phyloP scores from a whole-genome alignment of 2,113 vertebrate genomes.

The Oenanthe oenanthe region DNA sequence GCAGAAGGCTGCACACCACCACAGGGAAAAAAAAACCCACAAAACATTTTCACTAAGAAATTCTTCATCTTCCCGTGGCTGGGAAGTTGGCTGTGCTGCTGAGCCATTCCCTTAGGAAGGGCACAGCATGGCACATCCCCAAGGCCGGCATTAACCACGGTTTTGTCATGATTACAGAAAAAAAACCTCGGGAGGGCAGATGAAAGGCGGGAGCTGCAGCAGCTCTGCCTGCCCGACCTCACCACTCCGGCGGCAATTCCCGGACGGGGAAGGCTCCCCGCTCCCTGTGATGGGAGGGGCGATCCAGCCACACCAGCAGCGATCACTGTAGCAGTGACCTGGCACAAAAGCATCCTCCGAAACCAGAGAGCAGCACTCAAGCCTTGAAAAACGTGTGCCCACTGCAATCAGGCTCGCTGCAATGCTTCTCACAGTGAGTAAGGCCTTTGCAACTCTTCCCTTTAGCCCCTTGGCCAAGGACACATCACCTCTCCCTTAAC shows the following conservation, averaged over 20 bases:
- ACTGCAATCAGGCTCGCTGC: background rate
- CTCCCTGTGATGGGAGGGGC: background rate
- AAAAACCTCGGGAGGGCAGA: background rate
- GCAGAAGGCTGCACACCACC: background rate
- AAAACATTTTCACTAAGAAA: background rate
- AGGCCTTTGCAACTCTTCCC: background rate
- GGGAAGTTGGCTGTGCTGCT: background rate
- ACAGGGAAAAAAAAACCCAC: background rate
- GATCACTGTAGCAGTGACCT: slow-evolving; percentile 32
- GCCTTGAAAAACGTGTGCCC: background rate
- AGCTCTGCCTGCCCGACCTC: background rate
- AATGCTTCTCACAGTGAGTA: background rate
- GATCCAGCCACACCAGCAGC: background rate
- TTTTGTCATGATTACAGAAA: background rate
- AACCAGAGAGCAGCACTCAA: background rate
- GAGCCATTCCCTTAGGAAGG: background rate
- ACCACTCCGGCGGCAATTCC: accelerated
- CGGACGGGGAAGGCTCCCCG: accelerated
- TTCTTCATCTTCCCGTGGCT: background rate
- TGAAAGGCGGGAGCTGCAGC: background rate
- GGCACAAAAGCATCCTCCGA: slow-evolving; percentile 19
- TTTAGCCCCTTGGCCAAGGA: background rate
- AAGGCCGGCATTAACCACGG: background rate
- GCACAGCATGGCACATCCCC: background rate
- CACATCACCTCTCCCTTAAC: background rate